phyloP scores from a whole-genome alignment of 1,140 invertebrate species.

The Brachionus plicatilis region DNA sequence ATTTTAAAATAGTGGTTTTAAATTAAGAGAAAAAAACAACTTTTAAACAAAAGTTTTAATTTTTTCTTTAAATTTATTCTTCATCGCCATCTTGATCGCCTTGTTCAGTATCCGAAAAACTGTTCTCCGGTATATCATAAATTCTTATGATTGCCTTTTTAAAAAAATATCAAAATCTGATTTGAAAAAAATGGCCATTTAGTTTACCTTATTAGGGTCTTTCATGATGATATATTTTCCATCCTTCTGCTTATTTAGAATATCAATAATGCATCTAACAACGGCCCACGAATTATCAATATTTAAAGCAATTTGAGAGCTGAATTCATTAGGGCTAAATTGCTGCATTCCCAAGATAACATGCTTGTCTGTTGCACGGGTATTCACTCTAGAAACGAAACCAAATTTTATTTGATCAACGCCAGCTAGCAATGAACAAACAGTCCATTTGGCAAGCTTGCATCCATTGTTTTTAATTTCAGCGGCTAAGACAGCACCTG shows the following conservation, averaged over 20 bases:
- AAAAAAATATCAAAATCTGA: conserved; percentile 42
- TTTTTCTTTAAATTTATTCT: conserved; percentile 52
- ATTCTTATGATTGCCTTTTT: conserved; percentile 78
- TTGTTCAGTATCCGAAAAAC: conserved; percentile 93
- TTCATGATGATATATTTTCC: conserved; percentile 97
- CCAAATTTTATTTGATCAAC: conserved; percentile 98
- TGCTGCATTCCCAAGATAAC: conserved; percentile 96
- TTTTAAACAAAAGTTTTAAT: not conserved
- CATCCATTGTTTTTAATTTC: conserved; percentile 97
- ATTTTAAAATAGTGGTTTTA: not conserved
- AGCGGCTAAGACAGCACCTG: conserved; percentile 93
- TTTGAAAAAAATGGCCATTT: not conserved
- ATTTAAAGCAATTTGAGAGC: conserved; percentile 94
- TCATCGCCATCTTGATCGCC: conserved; percentile 61
- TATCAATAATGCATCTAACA: conserved; percentile 92
- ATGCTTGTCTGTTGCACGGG: conserved; percentile 88
- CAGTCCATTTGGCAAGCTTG: conserved; percentile 98
- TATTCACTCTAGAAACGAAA: conserved; percentile 87
- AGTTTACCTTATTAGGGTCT: conserved; percentile 79
- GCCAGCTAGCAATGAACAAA: conserved; percentile 80
- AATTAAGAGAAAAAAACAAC: not conserved
- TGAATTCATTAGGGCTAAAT: conserved; percentile 96
- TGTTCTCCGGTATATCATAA: conserved; percentile 95
- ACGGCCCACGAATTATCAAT: conserved; percentile 99
- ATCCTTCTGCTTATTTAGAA: conserved; percentile 94